Base-by-base conservation (phyloP, 2,113 vertebrate species). In the Podarcis raffonei region DNA sequence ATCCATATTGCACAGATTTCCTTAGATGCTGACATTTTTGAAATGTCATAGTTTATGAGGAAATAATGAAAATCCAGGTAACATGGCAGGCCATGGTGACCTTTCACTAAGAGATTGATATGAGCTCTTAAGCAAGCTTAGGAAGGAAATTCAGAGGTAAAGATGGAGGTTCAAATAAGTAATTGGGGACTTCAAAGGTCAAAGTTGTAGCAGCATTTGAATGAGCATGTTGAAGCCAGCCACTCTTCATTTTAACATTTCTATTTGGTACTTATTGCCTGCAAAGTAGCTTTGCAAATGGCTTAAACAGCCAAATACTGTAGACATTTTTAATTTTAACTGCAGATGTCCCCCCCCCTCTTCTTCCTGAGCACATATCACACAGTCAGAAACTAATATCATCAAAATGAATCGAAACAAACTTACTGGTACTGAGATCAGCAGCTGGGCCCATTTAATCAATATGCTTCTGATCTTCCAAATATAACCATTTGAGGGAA, bases 11-110 rank as follows among this genome's bases (percentile, higher is more conserved):
- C 79, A 72, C 62, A 74, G 53, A 87, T 91, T 95, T 96, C 88
- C 89, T 93, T 87, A 88, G 91, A 79, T 88, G 76, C 90, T 96
- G 95, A 95, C 95, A 96, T 96, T 97, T 97, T 86, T 83, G 90
- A 97, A 96, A 96, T 96, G 95, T 95, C 95, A 95, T 94, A 94
- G 96, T 95, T 97, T 96, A 95, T 78, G 75, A 94, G 89, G 87
- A 96, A 96, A 95, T 96, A 95, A 97, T 95, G 95, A 96, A 95
- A 97, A 82, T 79, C 39, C 84, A 85, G 91, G 93, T 94, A 95
- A 95, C 92, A 95, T 59, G 90, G 87, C 86, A 95, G 85, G 96
- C 87, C 87, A 95, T 62, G 1, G 0, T 95, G 96, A 97, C 94
- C 96, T 96, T 97, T 96, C 92, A 82, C 92, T 95, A 81, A 92